phyloP scores from a whole-genome alignment of 2,797 vertebrate species.

The Sebastes trivittatus region DNA sequence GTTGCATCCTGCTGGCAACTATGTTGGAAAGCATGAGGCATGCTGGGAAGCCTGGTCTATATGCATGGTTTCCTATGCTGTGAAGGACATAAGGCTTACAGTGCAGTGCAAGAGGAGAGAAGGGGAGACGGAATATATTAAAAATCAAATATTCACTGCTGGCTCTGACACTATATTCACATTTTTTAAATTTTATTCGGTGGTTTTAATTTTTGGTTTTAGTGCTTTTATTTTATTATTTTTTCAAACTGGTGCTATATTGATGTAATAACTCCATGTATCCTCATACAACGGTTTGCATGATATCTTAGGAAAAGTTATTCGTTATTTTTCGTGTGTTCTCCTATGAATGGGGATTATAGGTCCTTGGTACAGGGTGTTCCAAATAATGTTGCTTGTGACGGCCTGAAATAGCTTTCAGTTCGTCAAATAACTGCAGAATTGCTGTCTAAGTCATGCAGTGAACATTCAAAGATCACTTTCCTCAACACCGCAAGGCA shows the following conservation, averaged over 20 bases:
- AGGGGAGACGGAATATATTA: constrained; percentile 21
- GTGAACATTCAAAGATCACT: constrained; percentile 70
- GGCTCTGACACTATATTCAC: neutral
- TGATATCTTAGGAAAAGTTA: too few relatives aligned
- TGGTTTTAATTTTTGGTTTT: neutral
- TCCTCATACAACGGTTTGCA: too few relatives aligned
- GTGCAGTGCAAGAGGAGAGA: constrained; percentile 28
- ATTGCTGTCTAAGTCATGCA: constrained; percentile 70
- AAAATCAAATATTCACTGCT: neutral
- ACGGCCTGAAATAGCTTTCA: constrained; percentile 72
- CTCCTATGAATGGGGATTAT: constrained; percentile 53
- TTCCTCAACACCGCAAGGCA: constrained; percentile 64
- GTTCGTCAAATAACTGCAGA: constrained; percentile 71
- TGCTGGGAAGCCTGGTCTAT: constrained; percentile 63
- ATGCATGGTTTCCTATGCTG: constrained; percentile 55
- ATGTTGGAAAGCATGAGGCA: constrained; percentile 67
- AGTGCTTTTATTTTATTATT: neutral
- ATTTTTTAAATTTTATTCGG: neutral
- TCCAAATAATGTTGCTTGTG: constrained; percentile 69
- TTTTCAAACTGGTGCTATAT: neutral
- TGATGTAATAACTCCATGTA: neutral
- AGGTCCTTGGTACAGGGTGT: constrained; percentile 71
- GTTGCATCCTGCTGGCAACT: constrained; percentile 76
- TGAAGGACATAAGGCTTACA: constrained; percentile 53
- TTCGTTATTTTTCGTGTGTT: too few relatives aligned